These are phyloP conservation scores for Eucidaris tribuloides DNA, from an alignment of 35 echinoderm and acorn worm species.

Conservation along the genomic window DNA sequence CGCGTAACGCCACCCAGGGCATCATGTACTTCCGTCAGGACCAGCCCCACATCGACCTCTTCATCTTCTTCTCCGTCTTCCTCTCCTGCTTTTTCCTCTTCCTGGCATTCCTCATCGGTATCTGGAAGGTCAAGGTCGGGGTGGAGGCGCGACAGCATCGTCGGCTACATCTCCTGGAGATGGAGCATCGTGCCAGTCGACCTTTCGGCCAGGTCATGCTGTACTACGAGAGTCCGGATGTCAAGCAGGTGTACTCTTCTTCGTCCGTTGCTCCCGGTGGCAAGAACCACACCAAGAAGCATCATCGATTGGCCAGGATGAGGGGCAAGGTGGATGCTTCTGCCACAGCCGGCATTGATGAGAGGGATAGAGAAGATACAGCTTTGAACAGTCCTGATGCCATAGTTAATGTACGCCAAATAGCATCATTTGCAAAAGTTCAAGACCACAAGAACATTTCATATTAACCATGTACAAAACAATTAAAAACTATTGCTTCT, in stretches of 20 bases:
- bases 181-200: constrained; percentile 84
- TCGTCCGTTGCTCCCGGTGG: neutral
- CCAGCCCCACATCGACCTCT: constrained; percentile 92
- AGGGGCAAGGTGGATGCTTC: neutral
- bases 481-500: too few species aligned
- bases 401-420: constrained; percentile 26
- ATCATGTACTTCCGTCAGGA: constrained; percentile 85
- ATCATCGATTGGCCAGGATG: constrained; percentile 28
- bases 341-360: neutral
- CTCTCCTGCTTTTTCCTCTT: constrained; percentile 97
- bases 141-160: constrained; percentile 65
- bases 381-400: neutral
- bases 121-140: constrained; percentile 91
- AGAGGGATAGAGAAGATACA: neutral
- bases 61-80: constrained; percentile 98
- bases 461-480: too few species aligned
- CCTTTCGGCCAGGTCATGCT: constrained; percentile 80
- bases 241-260: neutral
- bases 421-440: too few species aligned
- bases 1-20: constrained; percentile 56
- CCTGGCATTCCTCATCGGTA: constrained; percentile 74
- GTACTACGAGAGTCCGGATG: constrained; percentile 53
- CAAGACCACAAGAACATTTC: too few species aligned
- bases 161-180: constrained; percentile 55
- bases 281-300: constrained; percentile 24